phyloP scores from a whole-genome alignment of 2,797 vertebrate genomes.

The Pelochelys cantorii region DNA sequence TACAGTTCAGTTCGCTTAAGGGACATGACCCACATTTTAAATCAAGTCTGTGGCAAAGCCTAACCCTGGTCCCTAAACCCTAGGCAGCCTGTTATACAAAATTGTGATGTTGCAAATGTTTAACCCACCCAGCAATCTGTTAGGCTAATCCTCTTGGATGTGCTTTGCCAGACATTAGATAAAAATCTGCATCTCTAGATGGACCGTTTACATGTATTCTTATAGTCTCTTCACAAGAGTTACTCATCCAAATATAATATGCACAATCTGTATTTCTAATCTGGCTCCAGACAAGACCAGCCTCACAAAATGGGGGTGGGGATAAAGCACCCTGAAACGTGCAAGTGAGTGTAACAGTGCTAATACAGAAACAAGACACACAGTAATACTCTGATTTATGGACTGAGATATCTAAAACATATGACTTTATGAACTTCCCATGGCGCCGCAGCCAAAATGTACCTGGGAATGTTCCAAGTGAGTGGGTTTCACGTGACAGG shows the following conservation, averaged over 20 bases:
- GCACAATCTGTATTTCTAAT: neutral
- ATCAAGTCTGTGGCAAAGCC: neutral
- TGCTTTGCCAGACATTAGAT: neutral
- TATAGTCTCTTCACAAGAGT: neutral
- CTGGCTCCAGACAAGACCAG: neutral
- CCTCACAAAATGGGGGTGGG: neutral
- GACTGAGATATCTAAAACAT: neutral
- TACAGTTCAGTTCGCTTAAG: neutral
- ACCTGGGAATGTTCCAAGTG: neutral
- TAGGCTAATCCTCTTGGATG: neutral
- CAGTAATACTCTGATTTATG: neutral
- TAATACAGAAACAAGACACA: neutral
- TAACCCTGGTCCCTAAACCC: neutral
- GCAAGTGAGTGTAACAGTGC: neutral
- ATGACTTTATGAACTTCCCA: neutral
- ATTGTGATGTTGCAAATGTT: neutral
- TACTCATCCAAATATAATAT: neutral
- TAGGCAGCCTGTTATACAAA: neutral
- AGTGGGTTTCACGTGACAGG: slow-evolving; percentile 30
- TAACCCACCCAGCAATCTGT: neutral
- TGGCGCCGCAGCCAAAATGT: neutral
- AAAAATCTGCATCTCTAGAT: neutral
- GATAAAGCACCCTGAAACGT: neutral
- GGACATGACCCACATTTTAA: neutral
- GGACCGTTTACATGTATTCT: neutral